Base-by-base conservation (phyloP, 2,888 invertebrate species). In the Dasysyrphus albostriatus region DNA sequence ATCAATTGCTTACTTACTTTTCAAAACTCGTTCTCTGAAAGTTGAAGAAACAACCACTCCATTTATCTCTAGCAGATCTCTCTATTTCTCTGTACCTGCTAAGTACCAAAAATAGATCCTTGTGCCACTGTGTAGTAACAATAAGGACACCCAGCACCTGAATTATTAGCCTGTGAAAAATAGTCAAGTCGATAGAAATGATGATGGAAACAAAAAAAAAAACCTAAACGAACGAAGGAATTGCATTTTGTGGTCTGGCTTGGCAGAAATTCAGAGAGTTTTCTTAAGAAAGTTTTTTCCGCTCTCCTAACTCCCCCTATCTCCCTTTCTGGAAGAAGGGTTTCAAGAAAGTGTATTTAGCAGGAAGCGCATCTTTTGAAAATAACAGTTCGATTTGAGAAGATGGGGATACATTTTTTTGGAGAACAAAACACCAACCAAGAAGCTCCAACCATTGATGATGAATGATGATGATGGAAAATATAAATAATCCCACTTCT, bases 1-100 rank as follows among this genome's bases (percentile, higher is more conserved):
- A 84, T 77, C 84, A 77, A 85, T 85, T 85, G 79, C 61, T 69
- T 77, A 59, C 72, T 72, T 83, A 74, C 83, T 79, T 79, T 58
- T 59, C 73, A 77, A 24, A 61, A 65, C 44, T 39, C 59, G 56
- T 83, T 78, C 67, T 47, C 34, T 42, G 24, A 12, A 37, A 5
- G 29, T 54, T 19, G 19, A 39, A 51, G n/a, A 16, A 79, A 44
- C 37, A 72, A 70, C 16, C 10, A 39, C 69, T 51, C 10, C 49
- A 32, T 67, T 39, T 54, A 69, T 39, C 54, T 69, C 14, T 24
- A 37, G 14, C n/a, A 49, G 65, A 44, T 49, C 12, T 39, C 10
- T 65, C 44, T 44, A 2, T 7, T n/a, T 49, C 12, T 39, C 16
- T 65, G 32, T 44, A 65, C 44, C 19, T 54, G 39, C 9, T 44